phyloP scores from a whole-genome alignment of 2,113 vertebrate species.

The Mesoclemmys tuberculata region DNA sequence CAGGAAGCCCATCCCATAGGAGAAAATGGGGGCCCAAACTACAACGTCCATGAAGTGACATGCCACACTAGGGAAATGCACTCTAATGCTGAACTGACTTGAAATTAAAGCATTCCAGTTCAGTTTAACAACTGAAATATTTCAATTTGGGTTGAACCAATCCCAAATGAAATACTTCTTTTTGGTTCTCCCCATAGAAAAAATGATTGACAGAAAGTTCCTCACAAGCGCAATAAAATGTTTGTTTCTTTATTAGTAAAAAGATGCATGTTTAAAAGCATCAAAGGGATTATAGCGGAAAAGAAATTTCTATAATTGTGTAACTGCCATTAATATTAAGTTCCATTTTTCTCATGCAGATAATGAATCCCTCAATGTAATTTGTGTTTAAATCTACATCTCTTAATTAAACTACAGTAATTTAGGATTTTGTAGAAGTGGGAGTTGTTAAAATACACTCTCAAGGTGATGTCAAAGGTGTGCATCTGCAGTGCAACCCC shows the following conservation, averaged over 20 bases:
- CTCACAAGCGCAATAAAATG: no score
- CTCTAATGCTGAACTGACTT: slow-evolving; percentile 18
- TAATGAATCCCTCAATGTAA: background rate
- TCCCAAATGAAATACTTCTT: background rate
- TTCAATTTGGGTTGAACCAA: background rate
- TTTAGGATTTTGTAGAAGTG: background rate
- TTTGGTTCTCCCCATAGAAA: background rate
- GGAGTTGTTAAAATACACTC: background rate
- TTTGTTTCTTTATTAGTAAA: no score
- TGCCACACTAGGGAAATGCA: background rate
- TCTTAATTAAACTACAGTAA: background rate
- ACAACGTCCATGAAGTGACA: background rate
- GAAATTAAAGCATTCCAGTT: background rate
- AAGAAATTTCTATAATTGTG: no score
- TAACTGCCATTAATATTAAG: no score
- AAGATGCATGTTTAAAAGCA: no score
- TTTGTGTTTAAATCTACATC: background rate
- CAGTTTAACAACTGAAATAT: background rate
- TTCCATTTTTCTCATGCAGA: background rate
- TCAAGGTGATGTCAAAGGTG: background rate
- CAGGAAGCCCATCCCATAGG: no score
- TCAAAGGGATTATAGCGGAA: no score
- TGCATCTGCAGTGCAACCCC: background rate
- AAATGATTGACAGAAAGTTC: background rate
- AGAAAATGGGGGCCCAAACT: no score